Evolutionary conservation across 2,113 vertebrate species (phyloP), one percentile per base, ranked within the genome.

Genomic region (Spea multiplicata): DNA sequence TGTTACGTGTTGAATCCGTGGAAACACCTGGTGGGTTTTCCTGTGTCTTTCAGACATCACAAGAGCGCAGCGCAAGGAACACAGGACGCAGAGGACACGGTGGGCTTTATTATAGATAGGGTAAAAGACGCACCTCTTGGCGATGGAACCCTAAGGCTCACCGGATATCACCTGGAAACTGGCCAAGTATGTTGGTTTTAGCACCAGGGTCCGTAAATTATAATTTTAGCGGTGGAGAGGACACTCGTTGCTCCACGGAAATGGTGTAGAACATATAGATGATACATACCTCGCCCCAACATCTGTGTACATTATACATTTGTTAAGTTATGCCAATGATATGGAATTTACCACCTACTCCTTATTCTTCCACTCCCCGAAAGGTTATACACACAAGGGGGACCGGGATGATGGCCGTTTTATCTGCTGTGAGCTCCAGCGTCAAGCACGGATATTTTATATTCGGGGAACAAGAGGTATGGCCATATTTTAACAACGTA

Each of bases 401-500:
- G 12, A 65, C 65, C 8, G 83, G 73, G 14, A 65, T 87, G 75
- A 68, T 67, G n/a, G 86, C 66, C n/a, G 82, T 57, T 55, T 80
- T 75, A 8, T 73, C 77, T 13, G 71, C 83, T 3, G 74, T 84
- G 71, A 81, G 81, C 53, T 83, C 83, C 75, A 76, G 75, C 47
- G 82, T 84, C 64, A 83, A 78, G 68, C 78, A 80, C 13, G 82
- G 83, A 30, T 76, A 78, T 68, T 85, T 86, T 49, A 44, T 84
- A 16, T 87, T 87, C 52, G 86, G 86, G 64, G 86, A 86, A 52
- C 84, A 87, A 59, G 81, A 84, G 84, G 86, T 85, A 82, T 2
- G 2, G 13, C 9, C 3, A 30, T 30, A 30, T 30, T 30, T 30
- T 30, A 30, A 30, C 30, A 30, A 30, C 2, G 1, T 30, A 30